Evolutionary conservation across 2,797 vertebrate species (phyloP).

Genomic region (Peromyscus attwateri): DNA sequence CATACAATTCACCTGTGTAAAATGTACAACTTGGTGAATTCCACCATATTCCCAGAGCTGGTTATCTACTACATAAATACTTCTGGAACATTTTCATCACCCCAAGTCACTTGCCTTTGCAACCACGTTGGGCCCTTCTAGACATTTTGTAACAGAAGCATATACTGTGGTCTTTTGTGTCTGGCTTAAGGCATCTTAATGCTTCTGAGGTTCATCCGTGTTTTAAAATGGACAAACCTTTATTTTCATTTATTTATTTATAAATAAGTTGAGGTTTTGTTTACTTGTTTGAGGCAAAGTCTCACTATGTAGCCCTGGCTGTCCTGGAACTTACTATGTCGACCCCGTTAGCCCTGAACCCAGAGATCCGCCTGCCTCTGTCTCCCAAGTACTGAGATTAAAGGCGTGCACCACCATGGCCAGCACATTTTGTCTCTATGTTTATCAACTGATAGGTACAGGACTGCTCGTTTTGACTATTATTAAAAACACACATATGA

Average conservation of each 20-base stretch:
- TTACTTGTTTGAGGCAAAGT: not conserved
- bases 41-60: not conserved
- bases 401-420: too few species aligned
- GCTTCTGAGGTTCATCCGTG: not conserved
- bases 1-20: not conserved
- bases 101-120: not conserved
- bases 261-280: not conserved
- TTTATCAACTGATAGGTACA: not conserved
- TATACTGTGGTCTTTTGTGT: not conserved
- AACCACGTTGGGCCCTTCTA: not conserved
- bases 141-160: not conserved
- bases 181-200: not conserved
- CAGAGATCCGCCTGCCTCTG: not conserved
- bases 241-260: not conserved
- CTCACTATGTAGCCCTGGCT: not conserved
- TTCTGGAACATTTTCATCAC: not conserved
- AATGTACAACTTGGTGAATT: not conserved
- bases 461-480: not conserved
- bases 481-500: not conserved
- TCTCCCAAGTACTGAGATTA: not conserved
- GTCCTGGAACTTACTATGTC: not conserved
- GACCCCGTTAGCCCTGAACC: not conserved
- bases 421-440: not conserved
- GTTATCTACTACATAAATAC: not conserved
- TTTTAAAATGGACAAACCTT: not conserved